These are phyloP conservation scores for Bubo blakistoni DNA, from an alignment of 2,113 vertebrate species.

Conservation along the genomic window DNA sequence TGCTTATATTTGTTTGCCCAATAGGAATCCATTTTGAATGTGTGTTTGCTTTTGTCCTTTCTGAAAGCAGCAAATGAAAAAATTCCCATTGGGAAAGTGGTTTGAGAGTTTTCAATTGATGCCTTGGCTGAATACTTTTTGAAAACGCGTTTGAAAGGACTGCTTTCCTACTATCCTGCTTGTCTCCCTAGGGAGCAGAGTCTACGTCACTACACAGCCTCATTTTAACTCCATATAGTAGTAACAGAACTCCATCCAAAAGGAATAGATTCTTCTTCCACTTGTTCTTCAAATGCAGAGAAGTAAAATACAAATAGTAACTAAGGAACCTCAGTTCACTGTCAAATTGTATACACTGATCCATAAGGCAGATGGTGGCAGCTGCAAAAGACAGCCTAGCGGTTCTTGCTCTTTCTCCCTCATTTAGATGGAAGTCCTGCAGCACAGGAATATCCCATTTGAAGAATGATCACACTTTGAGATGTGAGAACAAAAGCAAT, in stretches of 20 bases:
- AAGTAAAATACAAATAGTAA: not conserved
- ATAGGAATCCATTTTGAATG: not conserved
- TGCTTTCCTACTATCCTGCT: not conserved
- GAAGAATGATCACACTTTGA: not conserved
- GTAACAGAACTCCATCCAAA: not conserved
- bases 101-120: not conserved
- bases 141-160: not conserved
- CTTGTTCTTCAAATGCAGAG: not conserved
- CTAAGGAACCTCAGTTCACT: not conserved
- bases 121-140: not conserved
- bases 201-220: not conserved
- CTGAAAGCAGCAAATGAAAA: not conserved
- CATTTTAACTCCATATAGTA: not conserved
- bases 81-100: not conserved
- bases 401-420: not conserved
- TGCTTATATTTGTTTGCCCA: not conserved
- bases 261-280: not conserved
- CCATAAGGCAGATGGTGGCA: not conserved
- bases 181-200: not conserved
- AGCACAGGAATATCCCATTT: not conserved
- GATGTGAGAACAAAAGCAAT: not conserved
- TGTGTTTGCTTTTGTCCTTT: not conserved
- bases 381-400: not conserved
- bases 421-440: not conserved
- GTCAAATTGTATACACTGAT: not conserved